phyloP scores from a whole-genome alignment of 2,113 vertebrate species.

The Triplophysa tibetana region DNA sequence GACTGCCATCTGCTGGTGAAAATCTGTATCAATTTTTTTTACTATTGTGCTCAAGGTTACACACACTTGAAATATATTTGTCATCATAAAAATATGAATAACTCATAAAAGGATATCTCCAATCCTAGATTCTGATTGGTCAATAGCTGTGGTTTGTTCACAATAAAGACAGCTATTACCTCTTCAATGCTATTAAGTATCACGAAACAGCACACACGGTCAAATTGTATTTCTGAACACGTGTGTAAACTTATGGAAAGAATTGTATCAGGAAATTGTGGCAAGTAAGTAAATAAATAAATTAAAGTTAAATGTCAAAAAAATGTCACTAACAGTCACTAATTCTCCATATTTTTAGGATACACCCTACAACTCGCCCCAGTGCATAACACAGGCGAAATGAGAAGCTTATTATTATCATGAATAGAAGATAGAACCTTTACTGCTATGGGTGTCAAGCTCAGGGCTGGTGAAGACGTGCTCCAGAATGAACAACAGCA shows the following conservation, averaged over 20 bases:
- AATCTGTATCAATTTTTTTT: not conserved
- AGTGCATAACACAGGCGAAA: not conserved
- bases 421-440: slow-evolving; percentile 62
- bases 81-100: too few relatives aligned
- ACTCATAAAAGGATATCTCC: too few relatives aligned
- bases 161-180: too few relatives aligned
- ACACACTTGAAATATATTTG: too few relatives aligned
- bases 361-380: not conserved
- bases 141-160: too few relatives aligned
- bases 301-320: not conserved
- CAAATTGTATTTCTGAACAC: too few relatives aligned
- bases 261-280: too few relatives aligned
- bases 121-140: too few relatives aligned
- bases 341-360: not conserved
- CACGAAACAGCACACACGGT: too few relatives aligned
- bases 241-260: too few relatives aligned
- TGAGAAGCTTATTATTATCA: not conserved
- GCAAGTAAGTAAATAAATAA: too few relatives aligned
- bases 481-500: slow-evolving; percentile 76
- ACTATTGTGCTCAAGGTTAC: not conserved
- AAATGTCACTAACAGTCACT: not conserved
- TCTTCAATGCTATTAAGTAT: too few relatives aligned
- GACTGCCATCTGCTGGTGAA: slow-evolving; percentile 69
- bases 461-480: slow-evolving; percentile 75
- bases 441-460: slow-evolving; percentile 65